phyloP scores from a whole-genome alignment of 64 coral and sea anemone genomes.

The Actinia equina region DNA sequence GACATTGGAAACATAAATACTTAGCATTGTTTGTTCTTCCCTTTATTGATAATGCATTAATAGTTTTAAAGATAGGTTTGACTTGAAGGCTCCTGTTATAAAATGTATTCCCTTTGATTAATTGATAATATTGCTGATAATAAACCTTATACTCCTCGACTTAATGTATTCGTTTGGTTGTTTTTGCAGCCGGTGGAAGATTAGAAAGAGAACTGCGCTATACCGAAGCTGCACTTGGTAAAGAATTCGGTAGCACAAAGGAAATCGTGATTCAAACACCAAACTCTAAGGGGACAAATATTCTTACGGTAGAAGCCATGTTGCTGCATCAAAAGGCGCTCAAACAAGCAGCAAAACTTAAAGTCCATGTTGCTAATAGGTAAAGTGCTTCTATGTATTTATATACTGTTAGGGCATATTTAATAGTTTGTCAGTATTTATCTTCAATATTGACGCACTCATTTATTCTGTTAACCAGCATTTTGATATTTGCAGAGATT shows the following conservation, averaged over 20 bases:
- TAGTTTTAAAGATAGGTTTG: too few species aligned
- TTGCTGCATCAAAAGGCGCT: conserved; percentile 60
- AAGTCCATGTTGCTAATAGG: conserved; percentile 75
- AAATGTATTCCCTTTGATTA: too few species aligned
- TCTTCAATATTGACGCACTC: background rate
- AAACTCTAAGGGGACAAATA: conserved; percentile 73
- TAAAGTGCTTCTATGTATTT: conserved; percentile 10
- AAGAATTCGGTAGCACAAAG: conserved; percentile 55
- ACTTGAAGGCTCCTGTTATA: too few species aligned
- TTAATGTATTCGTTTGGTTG: background rate
- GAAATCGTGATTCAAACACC: conserved; percentile 91
- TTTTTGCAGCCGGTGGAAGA: conserved; percentile 59
- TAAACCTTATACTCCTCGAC: too few species aligned
- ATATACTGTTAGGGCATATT: too few species aligned
- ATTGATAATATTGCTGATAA: too few species aligned
- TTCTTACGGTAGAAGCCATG: conserved; percentile 61
- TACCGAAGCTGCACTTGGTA: conserved; percentile 48
- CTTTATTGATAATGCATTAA: too few species aligned
- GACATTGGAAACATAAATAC: background rate
- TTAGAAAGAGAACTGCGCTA: conserved; percentile 83
- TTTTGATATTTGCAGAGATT: conserved; percentile 41
- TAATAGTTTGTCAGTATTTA: too few species aligned
- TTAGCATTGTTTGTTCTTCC: background rate
- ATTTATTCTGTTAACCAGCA: too few species aligned
- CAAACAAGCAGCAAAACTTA: conserved; percentile 62